phyloP scores from a whole-genome alignment of 2,888 invertebrate genomes.

The Eupeodes luniger region DNA sequence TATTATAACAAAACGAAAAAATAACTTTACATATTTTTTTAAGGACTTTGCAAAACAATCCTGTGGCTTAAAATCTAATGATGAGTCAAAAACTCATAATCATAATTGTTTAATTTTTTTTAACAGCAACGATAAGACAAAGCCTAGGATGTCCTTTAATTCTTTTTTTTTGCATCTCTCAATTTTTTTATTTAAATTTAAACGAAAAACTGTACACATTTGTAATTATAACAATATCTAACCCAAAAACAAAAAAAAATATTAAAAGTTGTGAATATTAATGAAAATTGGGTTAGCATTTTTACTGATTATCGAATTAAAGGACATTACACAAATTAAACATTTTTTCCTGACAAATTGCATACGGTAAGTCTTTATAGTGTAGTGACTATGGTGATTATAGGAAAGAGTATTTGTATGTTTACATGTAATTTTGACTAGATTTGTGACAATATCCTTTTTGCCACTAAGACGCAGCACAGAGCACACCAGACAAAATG shows the following conservation, averaged over 20 bases:
- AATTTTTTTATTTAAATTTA: constrained; percentile 57
- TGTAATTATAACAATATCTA: constrained; percentile 56
- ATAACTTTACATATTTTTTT: constrained; percentile 5
- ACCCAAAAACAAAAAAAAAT: constrained; percentile 31
- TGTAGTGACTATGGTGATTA: too few species aligned
- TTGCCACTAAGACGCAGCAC: neutral
- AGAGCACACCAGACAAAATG: constrained; percentile 40
- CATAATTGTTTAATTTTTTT: constrained; percentile 20
- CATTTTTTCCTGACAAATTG: neutral
- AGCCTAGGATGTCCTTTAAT: constrained; percentile 51
- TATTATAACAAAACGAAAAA: constrained; percentile 11
- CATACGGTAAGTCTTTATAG: constrained; percentile 1
- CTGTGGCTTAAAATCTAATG: constrained; percentile 38
- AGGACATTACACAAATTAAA: constrained; percentile 1
- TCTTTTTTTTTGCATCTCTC: constrained; percentile 35
- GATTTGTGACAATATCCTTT: constrained; percentile 50
- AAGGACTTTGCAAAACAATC: constrained; percentile 38
- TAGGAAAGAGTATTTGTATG: constrained; percentile 32
- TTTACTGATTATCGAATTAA: constrained; percentile 35
- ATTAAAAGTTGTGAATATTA: constrained; percentile 68
- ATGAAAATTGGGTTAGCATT: constrained; percentile 35
- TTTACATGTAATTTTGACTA: constrained; percentile 59
- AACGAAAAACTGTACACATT: constrained; percentile 64
- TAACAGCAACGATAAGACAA: constrained; percentile 51
- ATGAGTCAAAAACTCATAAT: constrained; percentile 26